A percentile compares a stretch with the other conserved stretches of the same genome.
These are phyloP conservation scores for Pedionomus torquatus DNA, from an alignment of 2,113 vertebrate genomes.

Conservation along the genomic window DNA sequence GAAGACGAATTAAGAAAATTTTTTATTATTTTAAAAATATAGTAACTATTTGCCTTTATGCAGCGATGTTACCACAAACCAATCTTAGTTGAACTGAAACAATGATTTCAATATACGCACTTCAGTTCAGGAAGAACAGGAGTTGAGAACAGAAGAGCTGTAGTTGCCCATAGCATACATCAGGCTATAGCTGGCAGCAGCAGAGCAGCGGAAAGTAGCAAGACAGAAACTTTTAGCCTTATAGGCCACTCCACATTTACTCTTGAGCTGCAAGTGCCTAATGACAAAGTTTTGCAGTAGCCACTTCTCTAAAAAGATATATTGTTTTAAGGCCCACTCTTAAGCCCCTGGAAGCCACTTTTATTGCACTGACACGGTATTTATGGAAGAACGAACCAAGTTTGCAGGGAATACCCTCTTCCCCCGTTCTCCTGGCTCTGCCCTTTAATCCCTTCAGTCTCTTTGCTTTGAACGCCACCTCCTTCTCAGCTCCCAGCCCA, in stretches of 20 bases:
- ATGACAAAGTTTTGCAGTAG: background rate
- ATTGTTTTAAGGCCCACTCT: background rate
- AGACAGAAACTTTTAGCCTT: background rate
- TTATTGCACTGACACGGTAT: background rate
- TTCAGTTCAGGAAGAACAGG: background rate
- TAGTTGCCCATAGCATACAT: background rate
- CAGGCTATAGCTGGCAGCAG: background rate
- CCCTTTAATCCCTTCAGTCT: background rate
- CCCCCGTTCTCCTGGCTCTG: background rate
- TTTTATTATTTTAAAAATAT: background rate
- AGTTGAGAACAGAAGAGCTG: background rate
- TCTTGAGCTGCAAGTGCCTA: background rate
- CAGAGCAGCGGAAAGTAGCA: background rate
- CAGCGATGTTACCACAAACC: background rate
- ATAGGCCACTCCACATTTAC: background rate
- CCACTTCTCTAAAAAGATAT: background rate
- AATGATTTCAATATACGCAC: background rate
- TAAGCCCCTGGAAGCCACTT: background rate
- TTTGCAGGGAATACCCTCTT: background rate
- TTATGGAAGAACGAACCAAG: background rate
- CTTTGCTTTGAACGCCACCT: background rate
- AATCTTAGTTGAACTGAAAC: background rate
- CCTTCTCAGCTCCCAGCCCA: background rate
- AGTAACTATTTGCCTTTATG: background rate
- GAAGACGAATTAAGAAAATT: constrained; percentile 32